Conservation (phyloP, 2,797 vertebrate genomes). For the Myotis planiceps region DNA sequence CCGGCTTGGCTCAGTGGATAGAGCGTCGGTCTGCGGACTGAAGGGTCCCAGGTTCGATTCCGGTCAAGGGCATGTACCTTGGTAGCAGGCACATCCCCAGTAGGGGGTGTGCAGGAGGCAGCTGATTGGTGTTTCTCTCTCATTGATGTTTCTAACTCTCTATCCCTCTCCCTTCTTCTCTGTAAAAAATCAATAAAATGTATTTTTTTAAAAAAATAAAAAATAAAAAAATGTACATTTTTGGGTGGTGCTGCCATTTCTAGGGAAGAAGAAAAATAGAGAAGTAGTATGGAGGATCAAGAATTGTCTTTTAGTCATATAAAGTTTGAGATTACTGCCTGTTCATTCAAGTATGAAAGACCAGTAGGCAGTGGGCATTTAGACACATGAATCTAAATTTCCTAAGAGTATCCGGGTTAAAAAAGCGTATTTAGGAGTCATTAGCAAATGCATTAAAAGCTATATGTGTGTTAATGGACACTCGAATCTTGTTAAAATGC, state of each 20-base stretch:
- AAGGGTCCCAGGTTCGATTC: no score
- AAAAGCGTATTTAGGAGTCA: background rate
- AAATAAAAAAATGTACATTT: background rate
- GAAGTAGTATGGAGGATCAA: background rate
- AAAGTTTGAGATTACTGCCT: background rate
- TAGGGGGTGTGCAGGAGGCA: no score
- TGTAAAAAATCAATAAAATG: no score
- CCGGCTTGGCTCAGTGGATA: no score
- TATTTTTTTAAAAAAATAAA: no score
- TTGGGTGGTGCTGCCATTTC: background rate
- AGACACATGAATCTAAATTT: background rate
- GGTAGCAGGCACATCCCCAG: no score
- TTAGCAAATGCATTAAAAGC: background rate
- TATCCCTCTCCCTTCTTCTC: no score
- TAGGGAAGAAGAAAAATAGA: background rate
- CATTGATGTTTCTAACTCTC: no score
- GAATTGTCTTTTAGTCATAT: background rate
- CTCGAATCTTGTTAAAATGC: background rate
- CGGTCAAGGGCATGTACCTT: no score
- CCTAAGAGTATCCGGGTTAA: background rate
- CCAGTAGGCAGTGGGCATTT: background rate
- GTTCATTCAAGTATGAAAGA: background rate
- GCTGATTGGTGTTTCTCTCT: no score
- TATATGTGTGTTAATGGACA: background rate
- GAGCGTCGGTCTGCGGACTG: no score